phyloP scores from a whole-genome alignment of 2,797 vertebrate species.

The Falco columbarius region DNA sequence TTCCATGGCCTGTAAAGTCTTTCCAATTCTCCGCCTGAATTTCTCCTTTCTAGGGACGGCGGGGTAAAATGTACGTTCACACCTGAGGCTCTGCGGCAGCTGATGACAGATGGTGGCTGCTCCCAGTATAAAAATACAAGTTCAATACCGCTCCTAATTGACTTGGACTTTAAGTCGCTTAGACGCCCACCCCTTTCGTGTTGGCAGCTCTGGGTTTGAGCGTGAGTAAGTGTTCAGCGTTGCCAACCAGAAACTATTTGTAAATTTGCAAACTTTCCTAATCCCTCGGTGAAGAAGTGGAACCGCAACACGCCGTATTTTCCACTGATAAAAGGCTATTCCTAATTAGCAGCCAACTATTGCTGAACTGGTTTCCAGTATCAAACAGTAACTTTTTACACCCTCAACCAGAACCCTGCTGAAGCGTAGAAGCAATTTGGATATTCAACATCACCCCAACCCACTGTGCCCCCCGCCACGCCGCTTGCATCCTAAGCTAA shows the following conservation, averaged over 20 bases:
- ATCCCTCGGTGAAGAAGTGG: accelerated
- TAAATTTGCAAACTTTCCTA: not conserved
- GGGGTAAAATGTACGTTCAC: not conserved
- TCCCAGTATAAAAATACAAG: not conserved
- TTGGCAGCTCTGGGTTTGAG: not conserved
- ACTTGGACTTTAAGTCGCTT: not conserved
- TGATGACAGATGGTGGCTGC: not conserved
- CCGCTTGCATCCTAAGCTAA: not conserved
- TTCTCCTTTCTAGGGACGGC: not conserved
- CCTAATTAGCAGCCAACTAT: not conserved
- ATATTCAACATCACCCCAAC: not conserved
- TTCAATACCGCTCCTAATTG: not conserved
- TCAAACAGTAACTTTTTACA: not conserved
- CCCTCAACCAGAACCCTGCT: accelerated
- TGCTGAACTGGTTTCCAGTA: not conserved
- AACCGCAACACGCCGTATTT: not conserved
- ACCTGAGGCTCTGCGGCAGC: not conserved
- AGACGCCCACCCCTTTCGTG: not conserved
- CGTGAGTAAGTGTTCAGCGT: accelerated
- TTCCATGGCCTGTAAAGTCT: not conserved
- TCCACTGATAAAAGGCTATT: not conserved
- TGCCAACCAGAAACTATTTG: not conserved
- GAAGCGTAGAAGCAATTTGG: not conserved
- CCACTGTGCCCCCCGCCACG: not conserved
- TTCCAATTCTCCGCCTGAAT: not conserved